Base-by-base conservation (phyloP, 2,797 vertebrate species). In the Astyanax mexicanus region DNA sequence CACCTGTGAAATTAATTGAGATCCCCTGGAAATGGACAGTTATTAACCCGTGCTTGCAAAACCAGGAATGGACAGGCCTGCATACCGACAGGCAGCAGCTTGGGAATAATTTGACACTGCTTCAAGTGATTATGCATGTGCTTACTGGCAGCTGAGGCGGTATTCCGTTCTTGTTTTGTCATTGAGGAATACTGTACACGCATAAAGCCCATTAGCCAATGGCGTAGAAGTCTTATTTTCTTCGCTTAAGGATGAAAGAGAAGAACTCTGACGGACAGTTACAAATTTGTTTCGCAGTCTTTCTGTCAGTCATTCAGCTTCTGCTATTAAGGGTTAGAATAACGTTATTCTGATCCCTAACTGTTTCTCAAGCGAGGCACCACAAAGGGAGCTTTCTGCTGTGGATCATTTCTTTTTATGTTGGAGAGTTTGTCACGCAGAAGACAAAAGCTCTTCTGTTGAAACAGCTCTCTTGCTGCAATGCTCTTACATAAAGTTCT, bases 1-100 rank as follows among this genome's bases (percentile, higher is more conserved):
- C 90, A 87, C 84, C 85, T 89, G 87, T 86, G 80, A 87, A 88
- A 91, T 91, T 89, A 86, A 90, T 91, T 91, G 87, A 85, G 84
- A 87, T 87, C 78, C 40, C 51, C 65, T 65, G 80, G 84, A 90
- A 80, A 80, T 76, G 72, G 45, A 72, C 32, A 62, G 72, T 80
- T 84, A 87, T 74, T 86, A 81, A 69, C 81, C 87, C 67, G 1
- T 15, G 65, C 85, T 86, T 45, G 45, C 81, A 89, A 79, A n/a
- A 42, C 21, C 21, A 75, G 58, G 61, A 77, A 38, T 40, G n/a
- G 57, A 55, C 47, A 38, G 0, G 69, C 55, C 44, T 27, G 15
- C 66, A 78, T 74, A 65, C 75, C 42, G 64, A 45, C 47, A 58
- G 38, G 55, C 44, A 69, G 60, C 76, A 80, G 70, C 54, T 67